Evolutionary conservation across 2,797 vertebrate genomes (phyloP), one percentile per base, ranked within the genome.

Genomic region (Anguilla pacifica): DNA sequence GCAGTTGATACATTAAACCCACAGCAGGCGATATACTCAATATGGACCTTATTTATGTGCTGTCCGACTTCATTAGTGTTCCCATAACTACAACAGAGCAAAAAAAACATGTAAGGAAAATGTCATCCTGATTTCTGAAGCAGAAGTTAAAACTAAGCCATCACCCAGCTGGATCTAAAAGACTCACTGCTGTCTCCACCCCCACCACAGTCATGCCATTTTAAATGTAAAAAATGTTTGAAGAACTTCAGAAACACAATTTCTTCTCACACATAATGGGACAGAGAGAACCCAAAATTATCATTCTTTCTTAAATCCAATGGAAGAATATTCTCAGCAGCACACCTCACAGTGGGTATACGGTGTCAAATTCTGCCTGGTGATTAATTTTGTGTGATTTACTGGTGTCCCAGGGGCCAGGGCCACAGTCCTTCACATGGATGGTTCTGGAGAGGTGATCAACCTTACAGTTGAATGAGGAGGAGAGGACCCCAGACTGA

Each of bases 1-100:
- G 55, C 19, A 59, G 72, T 64, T 25, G 74, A 57, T 83, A 85
- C 51, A 64, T 86, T 82, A 86, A 88, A 57, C 85, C 43, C 72
- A 70, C 85, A 86, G 59, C 77, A 31, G 55, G 77, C 61, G 57
- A 39, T 39, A 35, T 28, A 53, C 51, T 88, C 61, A 74, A 74
- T 55, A 77, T 77, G 46, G 84, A 9, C 43, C 43, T 86, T 70
- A 57, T 67, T 82, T 46, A 53, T 85, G 53, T 19, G 43, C 57
- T 86, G 87, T 67, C 57, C 39, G 61, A 86, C 11, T 28, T 61
- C 72, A 70, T 85, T 85, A 64, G 35, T 31, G 15, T 81, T 25
- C 43, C 57, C 46, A 22, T 81, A 46, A 82, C 79, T 61, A 79
- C 49, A 74, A 11, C 46, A 61, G 53, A 35, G 84, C 11, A 39